A percentile compares a stretch with the other conserved stretches of the same genome.
These are phyloP conservation scores for Erpornis zantholeuca DNA, from an alignment of 2,113 vertebrate species.

Conservation along the genomic window DNA sequence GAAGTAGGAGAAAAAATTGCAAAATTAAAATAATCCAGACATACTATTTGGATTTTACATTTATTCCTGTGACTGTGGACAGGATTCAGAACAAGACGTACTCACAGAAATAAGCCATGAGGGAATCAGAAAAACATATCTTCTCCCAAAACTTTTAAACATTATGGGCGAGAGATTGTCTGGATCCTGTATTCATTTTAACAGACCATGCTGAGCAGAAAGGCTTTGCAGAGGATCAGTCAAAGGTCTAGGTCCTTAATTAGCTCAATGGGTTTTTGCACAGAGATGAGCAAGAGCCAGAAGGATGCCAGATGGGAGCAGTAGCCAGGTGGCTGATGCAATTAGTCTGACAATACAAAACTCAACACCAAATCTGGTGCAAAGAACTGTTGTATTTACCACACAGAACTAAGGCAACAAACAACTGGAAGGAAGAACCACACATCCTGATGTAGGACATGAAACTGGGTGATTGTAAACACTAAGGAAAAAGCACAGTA, in stretches of 20 bases:
- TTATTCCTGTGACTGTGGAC: not conserved
- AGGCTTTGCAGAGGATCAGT: not conserved
- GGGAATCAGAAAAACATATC: not conserved
- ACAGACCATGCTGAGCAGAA: not conserved
- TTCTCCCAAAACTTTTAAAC: not conserved
- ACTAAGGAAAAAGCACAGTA: not conserved
- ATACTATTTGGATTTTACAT: not conserved
- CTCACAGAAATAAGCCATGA: not conserved
- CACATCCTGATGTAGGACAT: not conserved
- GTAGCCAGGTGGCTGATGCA: not conserved
- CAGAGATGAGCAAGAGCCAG: not conserved
- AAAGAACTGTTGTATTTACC: not conserved
- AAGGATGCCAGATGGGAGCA: not conserved
- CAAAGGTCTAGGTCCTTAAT: not conserved
- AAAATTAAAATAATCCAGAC: not conserved
- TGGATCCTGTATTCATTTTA: not conserved
- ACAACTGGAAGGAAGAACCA: not conserved
- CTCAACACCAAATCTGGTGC: not conserved
- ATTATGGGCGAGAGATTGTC: not conserved
- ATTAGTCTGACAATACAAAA: not conserved
- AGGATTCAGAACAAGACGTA: not conserved
- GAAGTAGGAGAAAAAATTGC: not conserved
- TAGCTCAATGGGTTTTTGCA: not conserved
- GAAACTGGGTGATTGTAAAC: not conserved
- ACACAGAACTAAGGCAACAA: not conserved